Percentiles rank a stretch among this genome's conserved stretches.
phyloP scores from a whole-genome alignment of 35 echinoderm and acorn worm genomes.

The Nesometra sesokonis region DNA sequence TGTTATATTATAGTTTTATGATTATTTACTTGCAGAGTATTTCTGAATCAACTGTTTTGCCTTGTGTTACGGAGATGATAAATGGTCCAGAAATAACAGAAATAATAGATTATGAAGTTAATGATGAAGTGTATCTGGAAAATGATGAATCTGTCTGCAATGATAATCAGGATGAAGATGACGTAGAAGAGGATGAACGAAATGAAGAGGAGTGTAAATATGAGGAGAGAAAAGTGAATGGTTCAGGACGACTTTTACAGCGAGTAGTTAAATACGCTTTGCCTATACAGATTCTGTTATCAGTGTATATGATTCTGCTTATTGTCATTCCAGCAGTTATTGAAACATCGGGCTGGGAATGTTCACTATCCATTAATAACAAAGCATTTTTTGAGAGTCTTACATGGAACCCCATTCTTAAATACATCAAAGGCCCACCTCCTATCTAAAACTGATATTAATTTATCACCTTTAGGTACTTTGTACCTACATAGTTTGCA shows the following conservation, averaged over 20 bases:
- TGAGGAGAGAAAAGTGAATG: background rate
- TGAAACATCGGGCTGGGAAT: slow-evolving; percentile 45
- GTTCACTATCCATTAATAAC: slow-evolving; percentile 63
- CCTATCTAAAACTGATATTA: slow-evolving; percentile 32
- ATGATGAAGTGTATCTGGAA: background rate
- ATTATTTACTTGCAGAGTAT: background rate
- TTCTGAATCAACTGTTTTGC: background rate
- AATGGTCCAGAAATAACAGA: background rate
- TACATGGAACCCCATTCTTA: slow-evolving; percentile 47
- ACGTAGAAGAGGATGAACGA: background rate
- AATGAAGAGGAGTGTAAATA: background rate
- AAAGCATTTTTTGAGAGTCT: slow-evolving; percentile 52
- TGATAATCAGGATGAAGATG: background rate
- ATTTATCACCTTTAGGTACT: background rate
- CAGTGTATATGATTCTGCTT: slow-evolving; percentile 58
- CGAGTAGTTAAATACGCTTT: slow-evolving; percentile 47
- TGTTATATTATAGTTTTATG: background rate
- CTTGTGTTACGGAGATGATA: background rate
- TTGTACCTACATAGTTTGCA: no score
- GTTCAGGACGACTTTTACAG: background rate
- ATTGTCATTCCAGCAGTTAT: slow-evolving; percentile 66
- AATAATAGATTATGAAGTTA: background rate
- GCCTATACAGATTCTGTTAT: slow-evolving; percentile 69
- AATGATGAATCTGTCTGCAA: background rate
- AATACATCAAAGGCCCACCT: slow-evolving; percentile 76